Base-by-base conservation (phyloP, 2,888 invertebrate species). In the Anagyrus pseudococci region DNA sequence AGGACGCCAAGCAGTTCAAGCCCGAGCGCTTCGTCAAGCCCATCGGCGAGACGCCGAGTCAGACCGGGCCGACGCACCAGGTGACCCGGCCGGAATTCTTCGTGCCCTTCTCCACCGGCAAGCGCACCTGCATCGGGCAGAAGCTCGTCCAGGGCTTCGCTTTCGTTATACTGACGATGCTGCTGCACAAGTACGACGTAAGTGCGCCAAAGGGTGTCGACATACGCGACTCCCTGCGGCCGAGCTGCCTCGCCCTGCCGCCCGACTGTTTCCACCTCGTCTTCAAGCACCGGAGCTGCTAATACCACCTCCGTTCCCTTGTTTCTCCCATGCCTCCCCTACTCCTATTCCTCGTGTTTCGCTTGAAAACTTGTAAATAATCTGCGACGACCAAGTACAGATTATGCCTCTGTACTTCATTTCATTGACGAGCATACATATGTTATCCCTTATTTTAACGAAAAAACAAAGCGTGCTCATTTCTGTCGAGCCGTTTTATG, bases 51-150 rank as follows among this genome's bases (percentile, higher is more conserved):
- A 22, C 57, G 13, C 29, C 57, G 6, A 83, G 82, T 8, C 49
- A 56, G 2, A 33, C 84, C 84, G n/a, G n/a, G n/a, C n/a, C n/a
- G n/a, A n/a, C n/a, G n/a, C n/a, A 85, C 85, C 0, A 85, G 85
- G 80, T 87, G 15, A 75, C 80, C 19, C 87, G 85, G 73, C 88
- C 87, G 0, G 83, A 90, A 0, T 89, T 92, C 75, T 94, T 93
- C 75, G 82, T 94, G 13, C 94, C 94, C 0, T 94, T 94, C 80
- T 92, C 93, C 74, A 91, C 92, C 46, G 94, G 94, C 7, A 92
- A 90, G 74, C 82, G 94, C n/a, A 92, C 93, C 0, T 94, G 94
- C 74, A 90, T 94, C 62, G 94, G 94, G 0, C 92, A 93, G 73
- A 89, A 89, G 41, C 81, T 94, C 49, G 90, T 94, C 0, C 88